Conservation (phyloP, 2,888 invertebrate species). For the Hermodice carunculata region DNA sequence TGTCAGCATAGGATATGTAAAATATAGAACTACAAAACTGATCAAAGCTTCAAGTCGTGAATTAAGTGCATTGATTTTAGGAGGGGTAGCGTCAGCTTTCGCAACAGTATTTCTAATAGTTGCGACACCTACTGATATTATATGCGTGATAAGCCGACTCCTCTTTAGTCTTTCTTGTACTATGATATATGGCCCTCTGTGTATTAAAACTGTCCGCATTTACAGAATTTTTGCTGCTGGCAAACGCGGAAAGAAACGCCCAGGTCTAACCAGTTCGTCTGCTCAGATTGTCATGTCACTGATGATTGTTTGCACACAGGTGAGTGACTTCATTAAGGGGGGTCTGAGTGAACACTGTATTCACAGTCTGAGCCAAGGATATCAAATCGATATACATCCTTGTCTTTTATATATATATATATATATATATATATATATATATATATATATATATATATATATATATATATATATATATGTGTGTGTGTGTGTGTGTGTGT, state of each 20-base stretch:
- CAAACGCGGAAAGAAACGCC: constrained; percentile 20
- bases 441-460: too few relatives aligned
- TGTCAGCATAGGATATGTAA: constrained; percentile 7
- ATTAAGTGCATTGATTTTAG: constrained; percentile 26
- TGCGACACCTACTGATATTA: constrained; percentile 1
- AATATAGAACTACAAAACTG: constrained; percentile 15
- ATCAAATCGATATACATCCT: too few relatives aligned
- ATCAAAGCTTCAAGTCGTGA: constrained; percentile 33
- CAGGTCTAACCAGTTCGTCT: not conserved
- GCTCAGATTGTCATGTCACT: constrained; percentile 22
- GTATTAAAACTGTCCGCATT: constrained; percentile 47
- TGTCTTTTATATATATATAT: too few relatives aligned
- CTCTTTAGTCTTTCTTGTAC: constrained; percentile 24
- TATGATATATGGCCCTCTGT: constrained; percentile 28
- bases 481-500: too few relatives aligned
- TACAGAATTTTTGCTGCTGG: constrained; percentile 49
- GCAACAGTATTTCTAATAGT: constrained; percentile 13
- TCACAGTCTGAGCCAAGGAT: too few relatives aligned
- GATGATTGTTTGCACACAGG: constrained; percentile 12
- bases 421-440: too few relatives aligned
- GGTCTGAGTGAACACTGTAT: too few relatives aligned
- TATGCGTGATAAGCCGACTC: constrained; percentile 15
- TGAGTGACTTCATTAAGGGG: too few relatives aligned
- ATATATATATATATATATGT: too few relatives aligned
- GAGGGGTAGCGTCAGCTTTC: constrained; percentile 21